Evolutionary conservation across 2,888 invertebrate species (phyloP), one percentile per base, ranked within the genome.

Genomic region (Tolmerus cingulatus): DNA sequence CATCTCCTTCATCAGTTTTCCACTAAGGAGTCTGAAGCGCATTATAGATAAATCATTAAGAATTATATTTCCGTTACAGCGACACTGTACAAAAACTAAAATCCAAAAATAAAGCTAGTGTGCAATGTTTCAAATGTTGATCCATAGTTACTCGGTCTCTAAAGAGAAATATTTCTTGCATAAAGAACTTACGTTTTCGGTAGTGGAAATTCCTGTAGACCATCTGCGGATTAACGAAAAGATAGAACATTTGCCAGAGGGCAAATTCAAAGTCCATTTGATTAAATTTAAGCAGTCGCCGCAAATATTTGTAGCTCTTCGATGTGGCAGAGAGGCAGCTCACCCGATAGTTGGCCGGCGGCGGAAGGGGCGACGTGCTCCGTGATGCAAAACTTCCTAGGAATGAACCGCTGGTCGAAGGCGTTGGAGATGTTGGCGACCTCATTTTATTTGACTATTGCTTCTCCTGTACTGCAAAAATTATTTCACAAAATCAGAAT

Each of bases 211-310:
- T 98, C 91, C 98, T 95, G 92, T 98, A 98, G 55, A 99, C 98
- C 94, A 98, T 98, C 91, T 99, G 98, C 19, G 99, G 99, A 0
- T 98, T 95, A 87, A 97, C 94, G 91, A 99, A 97, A 89, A 99
- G 93, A 92, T 98, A 98, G 0, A 98, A 93, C 98, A 99, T 99
- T 94, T 99, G 99, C 99, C 99, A 99, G n/a, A 97, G 94, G 0
- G 99, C 99, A 93, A 98, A 99, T 92, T 99, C 98, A 93, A 99
- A 99, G 93, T 99, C 99, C 99, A 99, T 99, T 93, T 99, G 99
- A 91, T 97, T 95, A 91, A 98, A 98, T 92, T 97, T 97, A 88
- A 97, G 94, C 88, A 98, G 93, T 91, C 97, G 94, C 89, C 97
- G 93, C 85, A 98, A 93, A 93, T 98, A 98, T 93, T 97, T 96